phyloP scores from a whole-genome alignment of 2,888 invertebrate species.

The Pseudolycoriella hygida region DNA sequence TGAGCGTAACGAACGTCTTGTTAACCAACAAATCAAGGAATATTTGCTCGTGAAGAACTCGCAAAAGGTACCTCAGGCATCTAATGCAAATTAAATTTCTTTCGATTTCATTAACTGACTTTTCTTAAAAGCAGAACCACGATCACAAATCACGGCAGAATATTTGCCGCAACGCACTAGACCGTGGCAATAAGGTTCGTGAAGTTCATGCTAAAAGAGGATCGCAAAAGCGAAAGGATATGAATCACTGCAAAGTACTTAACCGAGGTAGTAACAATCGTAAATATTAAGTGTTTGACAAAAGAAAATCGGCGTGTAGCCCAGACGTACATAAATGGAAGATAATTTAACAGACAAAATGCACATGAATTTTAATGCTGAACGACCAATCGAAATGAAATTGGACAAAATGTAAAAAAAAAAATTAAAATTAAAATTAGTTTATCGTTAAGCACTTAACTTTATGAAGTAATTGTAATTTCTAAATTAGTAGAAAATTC shows the following conservation, averaged over 20 bases:
- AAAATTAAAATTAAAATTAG: no score
- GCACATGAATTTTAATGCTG: no score
- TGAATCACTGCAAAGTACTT: slow-evolving; percentile 32
- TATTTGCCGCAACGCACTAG: slow-evolving; percentile 33
- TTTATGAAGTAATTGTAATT: no score
- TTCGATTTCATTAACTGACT: background rate
- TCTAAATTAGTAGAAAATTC: no score
- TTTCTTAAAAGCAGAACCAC: slow-evolving; percentile 20
- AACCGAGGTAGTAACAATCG: slow-evolving; percentile 44
- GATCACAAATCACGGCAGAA: slow-evolving; percentile 30
- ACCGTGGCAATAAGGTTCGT: slow-evolving; percentile 36
- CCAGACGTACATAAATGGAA: no score
- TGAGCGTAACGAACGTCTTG: slow-evolving; percentile 20
- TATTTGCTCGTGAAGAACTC: slow-evolving; percentile 20
- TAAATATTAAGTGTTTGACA: slow-evolving; percentile 31
- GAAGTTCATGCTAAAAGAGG: slow-evolving; percentile 34
- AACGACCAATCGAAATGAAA: no score
- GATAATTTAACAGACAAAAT: no score
- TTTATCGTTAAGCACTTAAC: no score
- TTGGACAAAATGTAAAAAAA: no score
- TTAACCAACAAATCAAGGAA: slow-evolving; percentile 21
- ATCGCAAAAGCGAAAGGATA: slow-evolving; percentile 35
- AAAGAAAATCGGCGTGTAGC: no score
- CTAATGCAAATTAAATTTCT: slow-evolving; percentile 11
- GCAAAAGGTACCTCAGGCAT: slow-evolving; percentile 26